Conservation (phyloP, 2,113 vertebrate species). For the Rissa tridactyla region DNA sequence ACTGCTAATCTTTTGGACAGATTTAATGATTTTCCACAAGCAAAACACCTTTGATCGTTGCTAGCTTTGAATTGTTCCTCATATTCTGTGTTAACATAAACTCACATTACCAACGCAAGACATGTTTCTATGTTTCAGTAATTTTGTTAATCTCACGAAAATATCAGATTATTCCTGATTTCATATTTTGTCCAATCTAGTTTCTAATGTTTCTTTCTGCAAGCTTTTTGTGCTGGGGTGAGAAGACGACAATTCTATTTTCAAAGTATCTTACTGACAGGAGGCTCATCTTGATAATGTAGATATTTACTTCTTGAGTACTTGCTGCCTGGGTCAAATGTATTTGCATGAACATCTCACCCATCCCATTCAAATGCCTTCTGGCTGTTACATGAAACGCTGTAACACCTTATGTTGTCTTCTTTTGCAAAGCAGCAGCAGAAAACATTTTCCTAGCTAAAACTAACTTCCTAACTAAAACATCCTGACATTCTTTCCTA, state of each 20-base stretch:
- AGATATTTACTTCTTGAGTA: background rate
- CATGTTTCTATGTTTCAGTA: background rate
- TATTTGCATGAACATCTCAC: background rate
- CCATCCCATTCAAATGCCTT: background rate
- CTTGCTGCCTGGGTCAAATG: background rate
- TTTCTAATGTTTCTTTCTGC: background rate
- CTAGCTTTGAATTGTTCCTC: background rate
- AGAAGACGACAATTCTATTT: fast-evolving
- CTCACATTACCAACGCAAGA: background rate
- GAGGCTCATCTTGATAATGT: background rate
- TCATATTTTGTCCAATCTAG: background rate
- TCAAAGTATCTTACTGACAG: background rate
- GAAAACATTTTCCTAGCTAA: background rate
- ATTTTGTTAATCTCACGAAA: background rate
- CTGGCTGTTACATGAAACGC: background rate
- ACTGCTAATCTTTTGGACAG: background rate
- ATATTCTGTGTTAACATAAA: background rate
- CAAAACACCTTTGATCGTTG: background rate
- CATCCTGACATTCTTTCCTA: background rate
- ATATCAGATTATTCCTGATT: background rate
- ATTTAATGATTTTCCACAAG: background rate
- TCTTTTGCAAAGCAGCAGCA: background rate
- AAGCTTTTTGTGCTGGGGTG: background rate
- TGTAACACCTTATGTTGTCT: background rate
- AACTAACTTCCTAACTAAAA: background rate